Conservation (phyloP, 2,113 vertebrate genomes). For the Lanius ludovicianus region DNA sequence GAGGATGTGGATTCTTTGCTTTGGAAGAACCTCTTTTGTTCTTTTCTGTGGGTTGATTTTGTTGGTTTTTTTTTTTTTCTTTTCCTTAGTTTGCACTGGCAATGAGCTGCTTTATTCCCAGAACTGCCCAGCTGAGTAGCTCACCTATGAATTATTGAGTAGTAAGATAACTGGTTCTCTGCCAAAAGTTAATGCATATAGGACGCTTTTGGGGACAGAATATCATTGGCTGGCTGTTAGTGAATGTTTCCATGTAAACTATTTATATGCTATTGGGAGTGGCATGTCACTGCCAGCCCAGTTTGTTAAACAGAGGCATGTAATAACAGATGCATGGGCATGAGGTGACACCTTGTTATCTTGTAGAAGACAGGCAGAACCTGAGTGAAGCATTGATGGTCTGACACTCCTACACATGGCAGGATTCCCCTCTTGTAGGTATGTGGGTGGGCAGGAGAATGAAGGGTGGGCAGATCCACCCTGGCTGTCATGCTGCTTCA, state of each 20-base stretch:
- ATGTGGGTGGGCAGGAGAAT: neutral
- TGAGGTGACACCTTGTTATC: neutral
- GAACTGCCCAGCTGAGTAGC: slow-evolving; percentile 26
- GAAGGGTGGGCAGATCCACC: neutral
- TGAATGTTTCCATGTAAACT: slow-evolving; percentile 26
- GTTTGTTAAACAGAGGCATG: slow-evolving; percentile 4
- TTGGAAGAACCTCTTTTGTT: neutral
- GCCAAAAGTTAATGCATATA: slow-evolving; percentile 36
- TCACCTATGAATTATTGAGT: slow-evolving; percentile 46
- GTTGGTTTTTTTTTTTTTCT: neutral
- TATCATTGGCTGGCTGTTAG: neutral
- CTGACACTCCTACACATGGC: neutral
- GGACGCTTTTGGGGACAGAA: slow-evolving; percentile 9
- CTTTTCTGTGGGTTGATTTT: neutral
- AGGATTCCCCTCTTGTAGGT: neutral
- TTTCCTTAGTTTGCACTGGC: slow-evolving; percentile 23
- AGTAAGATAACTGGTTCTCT: slow-evolving; percentile 36
- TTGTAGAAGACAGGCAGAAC: neutral
- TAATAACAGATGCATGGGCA: neutral
- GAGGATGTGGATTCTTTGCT: neutral
- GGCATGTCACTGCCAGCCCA: neutral
- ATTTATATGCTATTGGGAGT: slow-evolving; percentile 20
- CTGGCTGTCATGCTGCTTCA: neutral
- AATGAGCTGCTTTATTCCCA: slow-evolving; percentile 24
- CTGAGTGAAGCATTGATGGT: neutral